Base-by-base conservation (phyloP, 2,113 vertebrate genomes). In the Ivindomyrus marchei region DNA sequence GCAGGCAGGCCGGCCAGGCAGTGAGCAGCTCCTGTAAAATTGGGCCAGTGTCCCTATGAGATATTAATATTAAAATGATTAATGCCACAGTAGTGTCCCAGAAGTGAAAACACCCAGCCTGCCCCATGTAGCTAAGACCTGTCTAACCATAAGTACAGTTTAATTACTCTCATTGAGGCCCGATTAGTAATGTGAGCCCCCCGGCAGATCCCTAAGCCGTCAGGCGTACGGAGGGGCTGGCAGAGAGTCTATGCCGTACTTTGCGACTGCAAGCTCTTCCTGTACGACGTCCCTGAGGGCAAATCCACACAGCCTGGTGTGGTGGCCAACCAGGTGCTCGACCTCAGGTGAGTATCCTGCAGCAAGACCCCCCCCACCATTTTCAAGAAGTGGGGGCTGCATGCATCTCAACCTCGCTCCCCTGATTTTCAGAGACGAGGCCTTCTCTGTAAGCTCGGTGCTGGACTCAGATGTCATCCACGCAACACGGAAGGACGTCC, bases 151-250 rank as follows among this genome's bases (percentile, higher is more conserved):
- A 39, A 77, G 11, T 11, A 15, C 31, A 77, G 70, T 31, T 77
- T 77, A 77, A 39, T 77, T 77, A 36, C 15, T 39, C 31, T 36
- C 11, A 77, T 39, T 3, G 31, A 39, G 27, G 27, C 70, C n/a
- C 8, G 31, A 36, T 19, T 7, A 36, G 31, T n/a, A 39, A 19
- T 39, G 47, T 52, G 19, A 53, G 3, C 17, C 31, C 49, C 39
- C 53, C 4, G 91, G 8, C 90, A 99, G 98, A 96, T 99, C 92
- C 98, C 98, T 0, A 99, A 99, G 93, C 98, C 98, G 46, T 99
- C 97, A 0, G 98, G 98, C 0, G 98, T 99, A 94, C 98, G 98
- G 94, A 99, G 98, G 66, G 98, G 98, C 3, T 99, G 98, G 98
- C 98, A 99, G 94, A 95, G 97, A 87, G 98, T 97, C 0, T 98